Evolutionary conservation across 1,140 invertebrate species (phyloP).

Genomic region (Pseudomyrmex pallidus): DNA sequence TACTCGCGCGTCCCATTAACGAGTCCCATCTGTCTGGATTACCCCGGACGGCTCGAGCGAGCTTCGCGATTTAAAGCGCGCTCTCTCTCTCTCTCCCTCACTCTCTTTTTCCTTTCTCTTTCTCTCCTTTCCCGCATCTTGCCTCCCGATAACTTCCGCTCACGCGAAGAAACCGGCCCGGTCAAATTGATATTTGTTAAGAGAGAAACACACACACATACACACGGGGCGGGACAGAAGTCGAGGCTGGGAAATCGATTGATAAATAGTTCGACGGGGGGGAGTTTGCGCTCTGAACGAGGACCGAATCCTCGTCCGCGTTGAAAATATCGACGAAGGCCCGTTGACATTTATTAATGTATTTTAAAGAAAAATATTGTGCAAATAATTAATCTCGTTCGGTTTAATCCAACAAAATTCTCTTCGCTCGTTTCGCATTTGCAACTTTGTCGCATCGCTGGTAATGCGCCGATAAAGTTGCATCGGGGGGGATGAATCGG

Average conservation of each 20-base stretch:
- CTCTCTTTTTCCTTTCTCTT: conserved; percentile 43
- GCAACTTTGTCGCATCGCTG: too few relatives aligned
- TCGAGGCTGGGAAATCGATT: conserved; percentile 34
- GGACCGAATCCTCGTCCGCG: not conserved
- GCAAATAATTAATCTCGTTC: too few relatives aligned
- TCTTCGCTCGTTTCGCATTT: too few relatives aligned
- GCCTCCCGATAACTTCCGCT: conserved; percentile 31
- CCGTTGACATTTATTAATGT: too few relatives aligned
- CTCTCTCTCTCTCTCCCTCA: conserved; percentile 41
- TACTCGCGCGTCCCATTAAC: conserved; percentile 80
- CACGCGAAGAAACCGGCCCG: conserved; percentile 41
- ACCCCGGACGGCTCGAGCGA: conserved; percentile 66
- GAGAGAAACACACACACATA: conserved; percentile 32
- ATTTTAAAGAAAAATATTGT: too few relatives aligned
- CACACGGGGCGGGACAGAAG: not conserved
- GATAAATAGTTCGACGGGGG: conserved; percentile 36
- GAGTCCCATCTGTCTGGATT: conserved; percentile 81
- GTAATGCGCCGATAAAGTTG: too few relatives aligned
- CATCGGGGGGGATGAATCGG: too few relatives aligned
- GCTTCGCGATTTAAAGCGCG: conserved; percentile 71
- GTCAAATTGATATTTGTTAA: conserved; percentile 60
- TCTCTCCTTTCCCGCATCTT: not conserved
- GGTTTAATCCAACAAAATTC: too few relatives aligned
- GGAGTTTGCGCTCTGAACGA: conserved; percentile 15
- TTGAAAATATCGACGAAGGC: too few relatives aligned